phyloP scores from a whole-genome alignment of 1,140 invertebrate species.

The Drosophila triauraria region DNA sequence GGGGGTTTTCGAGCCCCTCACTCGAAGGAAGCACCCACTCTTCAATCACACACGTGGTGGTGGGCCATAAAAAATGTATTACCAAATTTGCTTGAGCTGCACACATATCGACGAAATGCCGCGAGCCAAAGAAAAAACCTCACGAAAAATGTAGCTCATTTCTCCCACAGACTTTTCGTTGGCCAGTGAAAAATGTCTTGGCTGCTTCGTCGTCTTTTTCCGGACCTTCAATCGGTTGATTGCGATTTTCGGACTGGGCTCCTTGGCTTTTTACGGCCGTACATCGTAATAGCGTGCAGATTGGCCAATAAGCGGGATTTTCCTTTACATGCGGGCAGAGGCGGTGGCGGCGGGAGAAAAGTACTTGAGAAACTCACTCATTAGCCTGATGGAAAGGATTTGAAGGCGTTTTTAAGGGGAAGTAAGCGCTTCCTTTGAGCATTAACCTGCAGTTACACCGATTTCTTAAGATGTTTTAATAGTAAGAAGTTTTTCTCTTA shows the following conservation, averaged over 20 bases:
- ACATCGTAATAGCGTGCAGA: constrained; percentile 62
- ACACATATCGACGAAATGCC: constrained; percentile 36
- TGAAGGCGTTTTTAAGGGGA: background rate
- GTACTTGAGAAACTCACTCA: constrained; percentile 29
- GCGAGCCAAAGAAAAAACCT: constrained; percentile 32
- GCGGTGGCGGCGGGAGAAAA: background rate
- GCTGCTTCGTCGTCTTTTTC: constrained; percentile 3
- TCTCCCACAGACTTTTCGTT: constrained; percentile 2
- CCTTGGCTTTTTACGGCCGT: constrained; percentile 55
- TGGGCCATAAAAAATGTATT: constrained; percentile 76
- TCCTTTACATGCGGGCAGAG: background rate
- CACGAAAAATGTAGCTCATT: constrained; percentile 49
- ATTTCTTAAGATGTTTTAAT: background rate
- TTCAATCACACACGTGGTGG: constrained; percentile 29
- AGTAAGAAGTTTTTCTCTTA: background rate
- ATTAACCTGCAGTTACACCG: background rate
- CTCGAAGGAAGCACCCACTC: constrained; percentile 2
- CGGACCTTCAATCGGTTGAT: constrained; percentile 53
- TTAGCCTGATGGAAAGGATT: constrained; percentile 32
- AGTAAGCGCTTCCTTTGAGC: background rate
- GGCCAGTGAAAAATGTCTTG: constrained; percentile 41
- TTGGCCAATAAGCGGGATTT: constrained; percentile 45
- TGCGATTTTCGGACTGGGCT: constrained; percentile 36
- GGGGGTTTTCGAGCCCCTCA: constrained; percentile 15
- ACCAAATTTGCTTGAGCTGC: constrained; percentile 54